Evolutionary conservation across 2,113 vertebrate species (phyloP), one percentile per base, ranked within the genome.

Genomic region (Regulus satrapa): DNA sequence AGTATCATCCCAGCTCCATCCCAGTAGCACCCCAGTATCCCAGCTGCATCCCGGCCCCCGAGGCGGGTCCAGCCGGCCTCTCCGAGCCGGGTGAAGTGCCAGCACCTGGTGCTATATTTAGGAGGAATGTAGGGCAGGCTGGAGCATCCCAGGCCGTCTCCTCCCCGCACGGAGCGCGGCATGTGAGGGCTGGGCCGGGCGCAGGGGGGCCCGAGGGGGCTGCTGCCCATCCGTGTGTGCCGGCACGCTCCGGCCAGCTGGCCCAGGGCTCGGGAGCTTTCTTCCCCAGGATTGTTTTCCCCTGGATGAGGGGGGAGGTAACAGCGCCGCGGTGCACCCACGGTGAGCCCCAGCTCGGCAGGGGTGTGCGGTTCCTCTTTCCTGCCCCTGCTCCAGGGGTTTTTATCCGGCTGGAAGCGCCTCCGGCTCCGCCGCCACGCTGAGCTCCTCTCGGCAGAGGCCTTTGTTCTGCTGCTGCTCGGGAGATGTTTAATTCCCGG

Each of bases 71-170:
- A 3, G 4, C 52, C 2, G 24, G 77, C 12, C 32, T 18, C 29
- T 31, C 11, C 64, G 8, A 7, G 29, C 68, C 7, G 12, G 67
- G 14, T 11, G 46, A 1, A 4, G 66, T 0, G 24, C 51, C 49
- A 66, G 82, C 92, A 63, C 91, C 95, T 55, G 88, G 19, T 3
- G 14, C 72, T 91, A 13, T 84, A 83, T 94, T 95, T 92, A 76
- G 86, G 91, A 96, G 82, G 34, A 88, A 94, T 91, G 64, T 85
- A 90, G 91, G 92, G 54, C 89, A 85, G 49, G 72, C 84, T 19
- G 80, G 84, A 77, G 86, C 66, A 76, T 85, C 89, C 76, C 61
- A 20, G 69, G 83, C 34, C 3, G 71, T 31, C 36, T 0, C 82
- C 58, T 25, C 12, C 51, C 88, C 20, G 29, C 72, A 59, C 34